Evolutionary conservation across 2,113 vertebrate species (phyloP).

Genomic region (Seriola aureovittata): DNA sequence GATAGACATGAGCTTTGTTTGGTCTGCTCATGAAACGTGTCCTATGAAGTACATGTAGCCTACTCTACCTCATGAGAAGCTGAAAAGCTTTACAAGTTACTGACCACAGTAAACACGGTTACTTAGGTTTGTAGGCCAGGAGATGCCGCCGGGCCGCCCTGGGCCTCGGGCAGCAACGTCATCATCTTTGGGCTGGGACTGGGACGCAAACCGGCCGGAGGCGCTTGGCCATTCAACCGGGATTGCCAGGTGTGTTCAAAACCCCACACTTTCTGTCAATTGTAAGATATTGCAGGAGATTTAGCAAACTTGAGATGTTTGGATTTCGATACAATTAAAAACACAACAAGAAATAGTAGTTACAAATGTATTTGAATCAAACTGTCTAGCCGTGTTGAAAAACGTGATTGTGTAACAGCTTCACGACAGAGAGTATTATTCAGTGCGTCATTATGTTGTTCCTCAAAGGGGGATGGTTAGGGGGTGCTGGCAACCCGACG

Average conservation of each 20-base stretch:
- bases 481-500: constrained; percentile 63
- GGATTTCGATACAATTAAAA: neutral
- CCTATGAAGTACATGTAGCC: neutral
- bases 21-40: neutral
- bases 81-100: neutral
- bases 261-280: constrained; percentile 15
- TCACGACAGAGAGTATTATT: neutral
- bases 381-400: neutral
- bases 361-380: neutral
- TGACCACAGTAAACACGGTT: constrained; percentile 7
- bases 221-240: constrained; percentile 29
- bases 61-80: neutral
- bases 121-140: constrained; percentile 37
- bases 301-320: neutral
- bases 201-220: constrained; percentile 43
- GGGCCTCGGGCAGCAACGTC: constrained; percentile 54
- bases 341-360: neutral
- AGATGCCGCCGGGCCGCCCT: constrained; percentile 31
- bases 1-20: neutral
- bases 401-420: neutral
- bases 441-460: neutral
- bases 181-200: constrained; percentile 73
- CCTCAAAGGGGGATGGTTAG: constrained; percentile 36
- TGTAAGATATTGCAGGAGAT: rapidly evolving
- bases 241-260: constrained; percentile 65